Conservation (phyloP, 2,797 vertebrate genomes). For the Peromyscus attwateri region DNA sequence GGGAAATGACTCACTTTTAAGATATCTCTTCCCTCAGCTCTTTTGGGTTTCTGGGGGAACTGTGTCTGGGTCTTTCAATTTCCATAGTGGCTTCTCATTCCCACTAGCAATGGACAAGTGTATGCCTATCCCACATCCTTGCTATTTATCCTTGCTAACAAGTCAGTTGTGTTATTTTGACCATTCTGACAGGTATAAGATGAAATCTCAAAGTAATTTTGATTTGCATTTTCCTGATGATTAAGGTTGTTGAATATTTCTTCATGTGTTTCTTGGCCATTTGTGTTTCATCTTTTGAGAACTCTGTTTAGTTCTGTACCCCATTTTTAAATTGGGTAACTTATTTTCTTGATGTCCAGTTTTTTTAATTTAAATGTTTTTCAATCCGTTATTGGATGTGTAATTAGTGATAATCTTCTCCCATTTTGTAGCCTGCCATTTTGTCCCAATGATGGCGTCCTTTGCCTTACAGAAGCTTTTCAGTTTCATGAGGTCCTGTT, state of each 20-base stretch:
- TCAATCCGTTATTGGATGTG: neutral
- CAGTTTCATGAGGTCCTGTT: neutral
- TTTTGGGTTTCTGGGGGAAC: too few species aligned
- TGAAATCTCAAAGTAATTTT: too few species aligned
- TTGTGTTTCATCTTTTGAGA: neutral
- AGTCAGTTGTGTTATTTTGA: too few species aligned
- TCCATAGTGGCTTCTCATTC: too few species aligned
- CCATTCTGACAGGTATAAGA: too few species aligned
- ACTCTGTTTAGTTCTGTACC: neutral
- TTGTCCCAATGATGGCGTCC: neutral
- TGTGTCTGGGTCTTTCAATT: too few species aligned
- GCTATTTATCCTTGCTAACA: too few species aligned
- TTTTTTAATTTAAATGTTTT: neutral
- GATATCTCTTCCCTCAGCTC: too few species aligned
- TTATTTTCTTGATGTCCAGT: neutral
- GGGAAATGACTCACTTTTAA: too few species aligned
- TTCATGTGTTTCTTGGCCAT: neutral
- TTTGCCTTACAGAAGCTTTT: neutral
- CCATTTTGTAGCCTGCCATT: neutral
- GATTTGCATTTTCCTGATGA: neutral
- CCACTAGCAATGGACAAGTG: too few species aligned
- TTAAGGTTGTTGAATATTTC: neutral
- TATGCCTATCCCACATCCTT: too few species aligned
- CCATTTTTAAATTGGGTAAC: neutral
- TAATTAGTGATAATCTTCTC: neutral